Conservation (phyloP, 2,888 invertebrate genomes). For the Congeria kusceri region DNA sequence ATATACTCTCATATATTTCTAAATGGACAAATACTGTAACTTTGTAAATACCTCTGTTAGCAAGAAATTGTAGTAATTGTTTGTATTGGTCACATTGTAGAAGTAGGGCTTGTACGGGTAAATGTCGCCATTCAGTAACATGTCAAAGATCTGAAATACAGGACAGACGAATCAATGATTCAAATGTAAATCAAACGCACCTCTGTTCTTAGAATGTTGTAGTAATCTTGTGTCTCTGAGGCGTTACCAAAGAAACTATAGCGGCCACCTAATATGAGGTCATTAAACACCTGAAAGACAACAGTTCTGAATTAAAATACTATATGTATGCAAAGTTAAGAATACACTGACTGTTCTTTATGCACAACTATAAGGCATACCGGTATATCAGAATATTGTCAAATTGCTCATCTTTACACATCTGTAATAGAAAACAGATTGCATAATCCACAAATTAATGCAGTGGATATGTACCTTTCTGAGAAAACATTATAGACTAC, state of each 20-base stretch:
- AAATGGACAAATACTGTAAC: no score
- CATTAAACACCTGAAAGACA: constrained; percentile 86
- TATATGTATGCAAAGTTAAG: no score
- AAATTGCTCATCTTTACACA: no score
- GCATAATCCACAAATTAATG: no score
- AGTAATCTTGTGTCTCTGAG: constrained; percentile 78
- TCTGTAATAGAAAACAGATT: no score
- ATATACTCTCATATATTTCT: no score
- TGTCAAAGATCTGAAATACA: constrained; percentile 87
- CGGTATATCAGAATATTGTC: no score
- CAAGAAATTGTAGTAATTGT: constrained; percentile 82
- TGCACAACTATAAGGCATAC: no score
- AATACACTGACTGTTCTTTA: no score
- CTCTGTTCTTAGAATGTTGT: constrained; percentile 77
- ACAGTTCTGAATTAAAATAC: no score
- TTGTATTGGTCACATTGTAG: constrained; percentile 81
- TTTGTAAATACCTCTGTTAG: constrained; percentile 72
- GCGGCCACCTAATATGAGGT: constrained; percentile 77
- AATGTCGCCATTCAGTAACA: constrained; percentile 81
- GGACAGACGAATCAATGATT: background rate
- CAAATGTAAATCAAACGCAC: constrained; percentile 51
- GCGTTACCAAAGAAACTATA: constrained; percentile 78
- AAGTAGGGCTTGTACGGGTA: constrained; percentile 79
- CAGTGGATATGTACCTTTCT: no score
- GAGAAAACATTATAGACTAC: no score